These are phyloP conservation scores for Lasioglossum villosulum DNA, from an alignment of 2,888 invertebrate genomes.

Conservation along the genomic window DNA sequence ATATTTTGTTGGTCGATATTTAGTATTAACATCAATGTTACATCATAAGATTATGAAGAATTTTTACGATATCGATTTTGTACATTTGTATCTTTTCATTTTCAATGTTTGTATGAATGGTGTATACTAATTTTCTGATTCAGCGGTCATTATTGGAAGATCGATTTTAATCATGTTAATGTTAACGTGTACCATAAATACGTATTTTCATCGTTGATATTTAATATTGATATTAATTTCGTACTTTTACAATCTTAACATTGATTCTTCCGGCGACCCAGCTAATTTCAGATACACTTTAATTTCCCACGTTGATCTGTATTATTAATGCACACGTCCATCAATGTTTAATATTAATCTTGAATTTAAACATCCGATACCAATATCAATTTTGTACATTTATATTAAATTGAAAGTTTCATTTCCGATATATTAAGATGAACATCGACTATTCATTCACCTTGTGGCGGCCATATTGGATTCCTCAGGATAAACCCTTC, in stretches of 20 bases:
- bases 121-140: background rate
- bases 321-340: slow-evolving; percentile 1
- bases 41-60: background rate
- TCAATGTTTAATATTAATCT: slow-evolving; percentile 18
- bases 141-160: background rate
- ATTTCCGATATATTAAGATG: background rate
- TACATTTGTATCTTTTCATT: slow-evolving; percentile 4
- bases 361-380: slow-evolving; percentile 2
- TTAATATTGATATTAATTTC: background rate
- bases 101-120: background rate
- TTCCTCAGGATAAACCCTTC: background rate
- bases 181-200: background rate
- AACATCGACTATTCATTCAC: background rate
- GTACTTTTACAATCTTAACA: background rate
- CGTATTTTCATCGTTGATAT: background rate
- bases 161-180: background rate
- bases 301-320: background rate
- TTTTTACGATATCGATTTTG: slow-evolving; percentile 1
- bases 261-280: background rate
- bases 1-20: background rate
- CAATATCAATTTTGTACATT: slow-evolving; percentile 8
- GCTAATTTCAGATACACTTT: background rate
- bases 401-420: slow-evolving; percentile 14
- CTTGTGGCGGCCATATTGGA: background rate
- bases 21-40: slow-evolving; percentile 1